A percentile compares a stretch with the other conserved stretches of the same genome.
phyloP scores from a whole-genome alignment of 2,113 vertebrate genomes.

The Cyprinus carpio region DNA sequence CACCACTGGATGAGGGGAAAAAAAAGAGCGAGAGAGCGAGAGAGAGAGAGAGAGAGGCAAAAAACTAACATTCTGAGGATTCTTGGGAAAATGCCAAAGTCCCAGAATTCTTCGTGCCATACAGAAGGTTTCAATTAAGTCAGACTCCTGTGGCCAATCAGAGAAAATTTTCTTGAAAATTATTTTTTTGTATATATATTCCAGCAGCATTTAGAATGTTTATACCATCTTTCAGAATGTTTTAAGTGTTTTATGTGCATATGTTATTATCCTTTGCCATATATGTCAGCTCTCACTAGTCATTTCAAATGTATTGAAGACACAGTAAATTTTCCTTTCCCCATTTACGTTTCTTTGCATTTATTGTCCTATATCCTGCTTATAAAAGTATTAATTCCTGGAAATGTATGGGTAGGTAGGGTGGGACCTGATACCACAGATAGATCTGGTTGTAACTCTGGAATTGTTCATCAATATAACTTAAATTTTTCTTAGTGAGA shows the following conservation, averaged over 20 bases:
- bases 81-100: conserved; percentile 89
- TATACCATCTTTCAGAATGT: not conserved
- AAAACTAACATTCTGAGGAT: conserved; percentile 87
- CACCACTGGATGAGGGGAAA: conserved; percentile 73
- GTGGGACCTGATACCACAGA: no score
- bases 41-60: conserved; percentile 30
- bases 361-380: not conserved
- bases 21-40: conserved; percentile 44
- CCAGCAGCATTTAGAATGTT: conserved; percentile 66
- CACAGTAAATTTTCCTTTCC: not conserved
- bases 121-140: conserved; percentile 98
- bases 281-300: not conserved
- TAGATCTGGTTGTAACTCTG: not conserved
- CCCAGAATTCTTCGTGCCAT: conserved; percentile 91
- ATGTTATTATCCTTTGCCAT: not conserved
- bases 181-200: conserved; percentile 74
- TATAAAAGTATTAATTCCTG: not conserved
- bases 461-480: not conserved
- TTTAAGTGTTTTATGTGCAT: not conserved
- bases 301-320: not conserved
- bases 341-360: not conserved
- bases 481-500: no score
- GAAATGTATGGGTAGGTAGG: not conserved
- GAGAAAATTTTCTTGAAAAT: conserved; percentile 73
- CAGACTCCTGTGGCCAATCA: conserved; percentile 78